Evolutionary conservation across 2,797 vertebrate genomes (phyloP), one percentile per base, ranked within the genome.

Genomic region (Pangasius sanitwongsei): DNA sequence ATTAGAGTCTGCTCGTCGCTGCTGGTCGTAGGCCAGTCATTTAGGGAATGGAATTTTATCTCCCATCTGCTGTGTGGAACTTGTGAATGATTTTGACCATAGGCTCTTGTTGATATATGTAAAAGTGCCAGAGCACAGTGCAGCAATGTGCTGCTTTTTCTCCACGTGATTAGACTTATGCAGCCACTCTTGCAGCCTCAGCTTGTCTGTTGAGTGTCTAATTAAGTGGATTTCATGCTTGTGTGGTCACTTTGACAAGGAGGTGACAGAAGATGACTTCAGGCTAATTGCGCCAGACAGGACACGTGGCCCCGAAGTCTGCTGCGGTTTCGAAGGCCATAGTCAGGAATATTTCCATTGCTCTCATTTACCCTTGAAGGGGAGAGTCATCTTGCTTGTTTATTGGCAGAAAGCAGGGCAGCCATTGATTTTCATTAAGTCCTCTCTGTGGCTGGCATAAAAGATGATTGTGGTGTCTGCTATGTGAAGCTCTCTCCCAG

Each of bases 371-470:
- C 89, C 91, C 92, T 91, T 90, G 87, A 91, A 91, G 88, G 82
- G 72, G 75, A 88, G 88, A 89, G 48, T 63, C 80, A 37, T 87
- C 91, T 86, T 86, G 88, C 86, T 83, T 90, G 91, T 91, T 91
- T 91, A 90, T 91, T 88, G 89, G 89, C 88, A 80, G 65, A 81
- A 88, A 90, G 87, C 87, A 92, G 87, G n/a, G n/a, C 84, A 44
- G 83, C 86, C 92, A 92, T 92, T 91, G 91, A 92, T 92, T 92
- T 92, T 91, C 91, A 91, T 92, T 91, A 91, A 90, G 61, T 80
- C 88, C 87, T 77, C 72, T 91, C 88, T 91, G 89, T 91, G 91
- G 87, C 91, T 83, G 86, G 91, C 91, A 92, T 92, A 69, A 89
- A 83, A 86, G 83, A 90, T 90, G 48, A 89, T 89, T 70, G 50